Conservation (phyloP, 2,888 invertebrate genomes). For the Cryptus viduatorius region DNA sequence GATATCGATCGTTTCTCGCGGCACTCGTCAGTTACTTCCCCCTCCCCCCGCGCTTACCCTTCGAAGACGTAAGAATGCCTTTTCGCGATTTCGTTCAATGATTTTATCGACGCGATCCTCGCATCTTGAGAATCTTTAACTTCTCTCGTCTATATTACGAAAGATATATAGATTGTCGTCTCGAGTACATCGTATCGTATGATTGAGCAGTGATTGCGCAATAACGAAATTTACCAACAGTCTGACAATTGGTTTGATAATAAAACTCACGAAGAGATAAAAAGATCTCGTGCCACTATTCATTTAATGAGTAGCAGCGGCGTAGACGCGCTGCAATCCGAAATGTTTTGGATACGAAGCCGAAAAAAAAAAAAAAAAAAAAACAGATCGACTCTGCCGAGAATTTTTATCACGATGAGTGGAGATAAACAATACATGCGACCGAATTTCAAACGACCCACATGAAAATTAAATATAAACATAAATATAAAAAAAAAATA, state of each 20-base stretch:
- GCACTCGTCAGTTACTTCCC: background rate
- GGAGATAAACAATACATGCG: too few relatives aligned
- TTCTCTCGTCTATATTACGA: background rate
- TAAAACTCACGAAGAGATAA: constrained; percentile 1
- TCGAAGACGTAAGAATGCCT: constrained; percentile 3
- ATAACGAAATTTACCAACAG: constrained; percentile 9
- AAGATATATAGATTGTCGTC: background rate
- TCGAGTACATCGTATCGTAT: background rate
- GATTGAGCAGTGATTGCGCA: constrained; percentile 16
- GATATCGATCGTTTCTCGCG: constrained; percentile 11
- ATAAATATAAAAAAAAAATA: too few relatives aligned
- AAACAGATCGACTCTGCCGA: too few relatives aligned
- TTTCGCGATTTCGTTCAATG: constrained; percentile 12
- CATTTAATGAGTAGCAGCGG: background rate
- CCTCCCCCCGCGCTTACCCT: background rate
- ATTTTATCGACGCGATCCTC: background rate
- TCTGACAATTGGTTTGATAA: background rate
- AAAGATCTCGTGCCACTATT: background rate
- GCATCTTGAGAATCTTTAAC: background rate
- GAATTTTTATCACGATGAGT: too few relatives aligned
- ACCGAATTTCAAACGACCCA: too few relatives aligned
- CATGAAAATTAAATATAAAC: too few relatives aligned
- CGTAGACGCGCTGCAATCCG: background rate
- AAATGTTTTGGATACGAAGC: background rate
- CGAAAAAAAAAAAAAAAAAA: too few relatives aligned